A percentile compares a stretch with the other conserved stretches of the same genome.
These are phyloP conservation scores for Scarus forsteni DNA, from an alignment of 2,797 vertebrate genomes.

Conservation along the genomic window DNA sequence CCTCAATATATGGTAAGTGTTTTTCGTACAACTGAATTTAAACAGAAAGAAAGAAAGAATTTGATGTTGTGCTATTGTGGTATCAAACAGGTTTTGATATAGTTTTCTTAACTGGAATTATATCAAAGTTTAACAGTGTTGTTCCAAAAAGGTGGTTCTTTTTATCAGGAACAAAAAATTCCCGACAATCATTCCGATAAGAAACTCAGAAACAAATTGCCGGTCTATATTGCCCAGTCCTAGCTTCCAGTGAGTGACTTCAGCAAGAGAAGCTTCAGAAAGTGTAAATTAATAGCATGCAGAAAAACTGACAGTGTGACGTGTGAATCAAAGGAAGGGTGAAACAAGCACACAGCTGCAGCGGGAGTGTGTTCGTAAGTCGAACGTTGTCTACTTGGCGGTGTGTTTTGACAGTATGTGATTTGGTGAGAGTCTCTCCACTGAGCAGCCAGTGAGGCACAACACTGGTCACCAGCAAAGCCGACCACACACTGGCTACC, in stretches of 20 bases:
- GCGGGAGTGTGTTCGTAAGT: constrained; percentile 12
- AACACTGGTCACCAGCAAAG: constrained; percentile 88
- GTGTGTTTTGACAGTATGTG: background rate
- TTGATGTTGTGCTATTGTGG: too few relatives aligned
- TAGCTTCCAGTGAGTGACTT: background rate
- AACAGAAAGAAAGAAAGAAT: too few relatives aligned
- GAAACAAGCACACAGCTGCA: constrained; percentile 3
- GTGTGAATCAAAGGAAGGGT: constrained; percentile 18
- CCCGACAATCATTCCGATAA: too few relatives aligned
- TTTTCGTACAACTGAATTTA: too few relatives aligned
- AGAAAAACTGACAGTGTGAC: constrained; percentile 23
- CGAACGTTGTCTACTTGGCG: constrained; percentile 22
- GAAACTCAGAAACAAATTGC: too few relatives aligned
- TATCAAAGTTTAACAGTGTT: too few relatives aligned
- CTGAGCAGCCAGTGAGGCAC: constrained; percentile 86
- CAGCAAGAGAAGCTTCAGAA: constrained; percentile 14
- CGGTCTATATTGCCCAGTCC: too few relatives aligned
- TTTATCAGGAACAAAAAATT: too few relatives aligned
- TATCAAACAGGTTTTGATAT: too few relatives aligned
- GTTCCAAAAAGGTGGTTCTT: too few relatives aligned
- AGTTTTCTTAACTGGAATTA: too few relatives aligned
- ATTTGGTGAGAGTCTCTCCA: constrained; percentile 71
- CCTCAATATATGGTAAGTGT: too few relatives aligned
- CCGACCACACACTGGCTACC: constrained; percentile 87
- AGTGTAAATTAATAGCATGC: constrained; percentile 56